A percentile compares a stretch with the other conserved stretches of the same genome.
phyloP scores from a whole-genome alignment of 2,888 invertebrate genomes.

The Cataglyphis rosenhaueri region DNA sequence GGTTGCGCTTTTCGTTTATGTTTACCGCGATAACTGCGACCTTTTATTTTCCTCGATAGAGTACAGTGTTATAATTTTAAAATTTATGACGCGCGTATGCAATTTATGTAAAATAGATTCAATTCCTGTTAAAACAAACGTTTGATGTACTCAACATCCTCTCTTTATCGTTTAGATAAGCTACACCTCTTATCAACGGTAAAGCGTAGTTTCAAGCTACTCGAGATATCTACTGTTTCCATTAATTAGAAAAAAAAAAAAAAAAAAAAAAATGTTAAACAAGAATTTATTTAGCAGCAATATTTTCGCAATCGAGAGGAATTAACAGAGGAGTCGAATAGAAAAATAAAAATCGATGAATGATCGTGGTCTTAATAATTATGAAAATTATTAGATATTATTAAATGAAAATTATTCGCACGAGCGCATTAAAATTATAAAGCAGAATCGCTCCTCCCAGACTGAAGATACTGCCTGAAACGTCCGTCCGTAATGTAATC shows the following conservation, averaged over 20 bases:
- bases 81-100: background rate
- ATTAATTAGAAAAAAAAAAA: slow-evolving; percentile 1
- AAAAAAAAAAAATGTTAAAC: background rate
- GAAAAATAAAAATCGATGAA: background rate
- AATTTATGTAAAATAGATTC: slow-evolving; percentile 30
- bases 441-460: background rate
- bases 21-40: background rate
- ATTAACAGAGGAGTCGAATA: background rate
- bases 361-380: background rate
- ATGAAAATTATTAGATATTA: background rate
- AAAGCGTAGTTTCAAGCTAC: slow-evolving; percentile 16
- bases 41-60: background rate
- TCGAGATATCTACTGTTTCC: slow-evolving; percentile 12
- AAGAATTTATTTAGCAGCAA: background rate
- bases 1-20: slow-evolving; percentile 12
- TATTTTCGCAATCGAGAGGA: background rate
- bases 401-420: background rate
- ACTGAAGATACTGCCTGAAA: background rate
- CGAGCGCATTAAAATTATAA: slow-evolving; percentile 10
- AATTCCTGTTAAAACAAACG: background rate
- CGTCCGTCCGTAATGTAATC: slow-evolving; percentile 32
- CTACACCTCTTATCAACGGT: background rate
- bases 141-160: background rate
- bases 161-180: slow-evolving; percentile 38
- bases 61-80: background rate